Conservation (phyloP, 53 echinoderm and acorn worm genomes). For the Mesocentrotus franciscanus region DNA sequence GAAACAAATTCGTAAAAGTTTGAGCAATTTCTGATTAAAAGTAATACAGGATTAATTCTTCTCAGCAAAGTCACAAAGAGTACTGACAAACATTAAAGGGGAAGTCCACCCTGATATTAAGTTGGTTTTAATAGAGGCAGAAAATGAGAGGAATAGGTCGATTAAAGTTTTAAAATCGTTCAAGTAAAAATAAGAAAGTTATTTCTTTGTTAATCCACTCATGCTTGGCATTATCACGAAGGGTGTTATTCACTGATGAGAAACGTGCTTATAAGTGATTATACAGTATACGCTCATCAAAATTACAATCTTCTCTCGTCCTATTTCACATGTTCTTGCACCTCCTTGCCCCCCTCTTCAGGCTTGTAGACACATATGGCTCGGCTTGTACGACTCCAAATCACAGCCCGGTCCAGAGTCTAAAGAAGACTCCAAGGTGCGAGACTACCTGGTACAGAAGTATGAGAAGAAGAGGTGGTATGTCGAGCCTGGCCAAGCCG, state of each 20-base stretch:
- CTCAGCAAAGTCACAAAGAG: too few relatives aligned
- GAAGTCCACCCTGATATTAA: too few relatives aligned
- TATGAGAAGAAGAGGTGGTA: slow-evolving; percentile 98
- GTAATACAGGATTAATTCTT: too few relatives aligned
- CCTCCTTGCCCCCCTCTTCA: not conserved
- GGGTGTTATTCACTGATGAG: not conserved
- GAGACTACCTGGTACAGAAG: slow-evolving; percentile 95
- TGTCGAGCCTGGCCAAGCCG: slow-evolving; percentile 85
- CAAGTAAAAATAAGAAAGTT: too few relatives aligned
- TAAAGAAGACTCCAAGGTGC: slow-evolving; percentile 91
- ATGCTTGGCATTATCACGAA: not conserved
- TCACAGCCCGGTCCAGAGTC: slow-evolving; percentile 83
- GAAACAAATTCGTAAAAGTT: too few relatives aligned
- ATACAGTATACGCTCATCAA: not conserved
- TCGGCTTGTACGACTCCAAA: slow-evolving; percentile 85
- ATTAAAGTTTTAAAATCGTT: too few relatives aligned
- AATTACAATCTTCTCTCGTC: not conserved
- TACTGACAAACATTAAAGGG: too few relatives aligned
- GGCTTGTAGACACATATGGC: slow-evolving; percentile 88
- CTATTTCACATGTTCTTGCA: not conserved
- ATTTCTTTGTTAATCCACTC: too few relatives aligned
- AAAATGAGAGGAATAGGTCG: too few relatives aligned
- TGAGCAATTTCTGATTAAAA: too few relatives aligned
- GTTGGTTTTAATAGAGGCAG: too few relatives aligned
- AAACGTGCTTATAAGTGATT: too few relatives aligned